Evolutionary conservation across 1,140 invertebrate genomes (phyloP), one percentile per base, ranked within the genome.

Genomic region (Trichoplusia ni): DNA sequence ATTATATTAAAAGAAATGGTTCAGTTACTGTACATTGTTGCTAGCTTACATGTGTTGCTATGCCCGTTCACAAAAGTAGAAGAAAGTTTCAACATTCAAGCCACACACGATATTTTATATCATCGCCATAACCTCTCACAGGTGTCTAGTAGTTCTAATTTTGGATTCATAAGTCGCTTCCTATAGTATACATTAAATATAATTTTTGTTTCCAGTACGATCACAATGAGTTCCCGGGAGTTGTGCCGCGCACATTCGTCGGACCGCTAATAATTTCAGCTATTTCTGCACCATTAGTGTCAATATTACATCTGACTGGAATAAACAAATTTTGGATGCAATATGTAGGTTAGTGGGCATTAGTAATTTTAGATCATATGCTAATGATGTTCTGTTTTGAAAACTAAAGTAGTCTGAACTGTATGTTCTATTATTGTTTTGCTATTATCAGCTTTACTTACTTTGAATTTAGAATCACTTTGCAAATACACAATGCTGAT

Each of bases 61-160:
- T 98, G 97, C 84, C 98, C 99, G 38, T 99, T 96, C 84, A 99
- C 98, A 0, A 99, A 99, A 95, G 99, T 99, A 6, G 99, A 99
- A 91, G 99, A 99, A 92, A 99, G 98, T 91, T 99, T 99, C 82
- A 99, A 99, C 91, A 92, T 99, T 14, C 97, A 99, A 92, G 99
- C 99, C 8, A 96, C 96, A 86, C 99, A 99, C 92, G 99, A 99
- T 92, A 93, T 99, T 73, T 91, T 99, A 9, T 99, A 98, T 90
- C 94, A 98, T 82, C 92, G 94, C 61, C 90, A 92, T 84, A 96
- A 98, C 91, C 92, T 99, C 58, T 91, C 94, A 31, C 89, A 97
- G 94, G 98, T 98, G 93, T 70, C 71, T 38, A 67, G 58, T 67
- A 75, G 71, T 79, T 89, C 86, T 89, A 89, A 89, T 82, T 90